Percentiles rank a stretch among this genome's conserved stretches.
Evolutionary conservation across 2,888 invertebrate genomes (phyloP).

Genomic region (Drosophila rubida): DNA sequence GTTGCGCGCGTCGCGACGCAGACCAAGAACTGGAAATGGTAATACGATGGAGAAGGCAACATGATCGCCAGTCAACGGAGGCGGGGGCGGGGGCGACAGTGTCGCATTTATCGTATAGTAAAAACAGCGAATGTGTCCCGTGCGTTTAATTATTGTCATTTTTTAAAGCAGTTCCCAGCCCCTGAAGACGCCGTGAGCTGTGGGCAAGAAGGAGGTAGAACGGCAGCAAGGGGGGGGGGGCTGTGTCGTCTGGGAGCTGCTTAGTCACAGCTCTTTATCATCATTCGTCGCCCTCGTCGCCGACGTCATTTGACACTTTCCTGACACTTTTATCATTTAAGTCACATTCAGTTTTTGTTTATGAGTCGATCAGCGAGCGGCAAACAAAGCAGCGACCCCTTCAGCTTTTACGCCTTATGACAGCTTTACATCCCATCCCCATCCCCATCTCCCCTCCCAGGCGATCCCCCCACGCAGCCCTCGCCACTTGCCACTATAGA

Average conservation of each 20-base stretch:
- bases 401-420: constrained; percentile 48
- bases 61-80: constrained; percentile 46
- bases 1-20: constrained; percentile 28
- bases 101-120: constrained; percentile 21
- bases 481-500: constrained; percentile 28
- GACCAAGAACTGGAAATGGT: constrained; percentile 17
- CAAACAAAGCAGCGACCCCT: constrained; percentile 45
- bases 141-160: constrained; percentile 81
- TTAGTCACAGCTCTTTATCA: constrained; percentile 77
- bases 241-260: constrained; percentile 29
- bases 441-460: not conserved
- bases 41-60: constrained; percentile 36
- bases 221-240: constrained; percentile 5
- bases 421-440: constrained; percentile 49
- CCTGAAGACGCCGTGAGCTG: not conserved
- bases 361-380: constrained; percentile 39
- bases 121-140: constrained; percentile 72
- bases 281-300: constrained; percentile 75
- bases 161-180: constrained; percentile 27
- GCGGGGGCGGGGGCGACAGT: constrained; percentile 12
- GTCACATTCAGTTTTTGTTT: constrained; percentile 69
- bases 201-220: not conserved
- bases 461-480: not conserved
- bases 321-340: constrained; percentile 77
- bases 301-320: constrained; percentile 73